phyloP scores from a whole-genome alignment of 1,140 invertebrate genomes.

The Dreissena polymorpha region DNA sequence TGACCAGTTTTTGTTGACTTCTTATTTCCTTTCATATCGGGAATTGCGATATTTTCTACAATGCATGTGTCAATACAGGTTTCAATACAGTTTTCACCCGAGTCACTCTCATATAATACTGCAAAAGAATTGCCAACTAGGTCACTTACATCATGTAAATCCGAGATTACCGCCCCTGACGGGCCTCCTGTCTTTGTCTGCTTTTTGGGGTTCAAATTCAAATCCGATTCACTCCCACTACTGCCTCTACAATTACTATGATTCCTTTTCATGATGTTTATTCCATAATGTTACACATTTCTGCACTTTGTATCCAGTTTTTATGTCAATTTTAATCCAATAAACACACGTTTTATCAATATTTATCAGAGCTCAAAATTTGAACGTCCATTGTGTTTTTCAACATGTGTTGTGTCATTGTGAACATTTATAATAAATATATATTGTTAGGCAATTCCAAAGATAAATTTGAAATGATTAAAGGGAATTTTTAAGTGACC shows the following conservation, averaged over 20 bases:
- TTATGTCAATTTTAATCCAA: neutral
- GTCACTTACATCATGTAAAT: slow-evolving; percentile 27
- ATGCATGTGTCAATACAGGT: neutral
- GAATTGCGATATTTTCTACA: neutral
- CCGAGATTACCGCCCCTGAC: neutral
- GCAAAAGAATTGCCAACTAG: slow-evolving; percentile 12
- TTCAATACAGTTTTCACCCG: slow-evolving; percentile 5
- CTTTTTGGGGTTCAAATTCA: slow-evolving; percentile 5
- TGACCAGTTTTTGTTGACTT: neutral
- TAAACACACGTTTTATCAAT: slow-evolving; percentile 17
- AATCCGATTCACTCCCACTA: slow-evolving; percentile 18
- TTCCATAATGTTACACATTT: neutral
- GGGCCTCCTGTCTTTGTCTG: slow-evolving; percentile 26
- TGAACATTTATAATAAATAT: too few relatives aligned
- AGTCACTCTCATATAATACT: slow-evolving; percentile 11
- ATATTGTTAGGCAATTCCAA: too few relatives aligned
- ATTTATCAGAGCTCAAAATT: slow-evolving; percentile 25
- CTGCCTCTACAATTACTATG: slow-evolving; percentile 12
- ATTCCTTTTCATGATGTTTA: slow-evolving; percentile 19
- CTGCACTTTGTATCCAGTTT: slow-evolving; percentile 17
- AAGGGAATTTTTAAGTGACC: too few relatives aligned
- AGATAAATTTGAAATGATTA: too few relatives aligned
- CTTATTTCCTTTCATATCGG: slow-evolving; percentile 11
- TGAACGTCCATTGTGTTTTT: slow-evolving; percentile 2
- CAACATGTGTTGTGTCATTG: too few relatives aligned